Percentiles rank a stretch among this genome's conserved stretches.
These are phyloP conservation scores for Phyllopteryx taeniolatus DNA, from an alignment of 2,113 vertebrate genomes.

Conservation along the genomic window DNA sequence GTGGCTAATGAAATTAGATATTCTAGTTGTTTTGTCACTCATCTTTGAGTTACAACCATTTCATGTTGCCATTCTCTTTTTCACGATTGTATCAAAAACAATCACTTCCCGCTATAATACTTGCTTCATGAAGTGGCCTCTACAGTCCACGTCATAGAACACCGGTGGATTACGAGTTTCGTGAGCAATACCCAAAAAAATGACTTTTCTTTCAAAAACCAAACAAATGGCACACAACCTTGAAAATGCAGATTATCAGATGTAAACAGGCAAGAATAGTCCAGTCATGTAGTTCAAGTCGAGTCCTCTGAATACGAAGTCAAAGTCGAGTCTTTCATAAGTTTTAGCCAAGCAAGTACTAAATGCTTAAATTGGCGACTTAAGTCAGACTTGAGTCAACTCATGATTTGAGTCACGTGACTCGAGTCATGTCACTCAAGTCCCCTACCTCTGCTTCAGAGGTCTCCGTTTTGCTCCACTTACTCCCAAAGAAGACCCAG, in stretches of 20 bases:
- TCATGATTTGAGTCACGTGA: neutral
- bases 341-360: neutral
- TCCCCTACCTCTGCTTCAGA: neutral
- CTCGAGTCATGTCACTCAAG: neutral
- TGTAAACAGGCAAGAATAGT: neutral
- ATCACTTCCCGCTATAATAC: neutral
- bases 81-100: neutral
- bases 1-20: no score
- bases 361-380: neutral
- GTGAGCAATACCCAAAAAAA: neutral
- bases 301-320: no score
- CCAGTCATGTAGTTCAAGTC: neutral
- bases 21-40: neutral
- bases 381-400: neutral
- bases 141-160: neutral
- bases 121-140: neutral
- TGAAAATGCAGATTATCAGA: neutral
- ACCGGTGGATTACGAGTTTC: neutral
- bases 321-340: neutral
- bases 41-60: neutral
- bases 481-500: neutral
- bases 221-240: neutral
- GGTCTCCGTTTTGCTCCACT: neutral
- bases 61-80: neutral
- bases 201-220: neutral